These are phyloP conservation scores for Eilema depressum DNA, from an alignment of 2,888 invertebrate species.

Conservation along the genomic window DNA sequence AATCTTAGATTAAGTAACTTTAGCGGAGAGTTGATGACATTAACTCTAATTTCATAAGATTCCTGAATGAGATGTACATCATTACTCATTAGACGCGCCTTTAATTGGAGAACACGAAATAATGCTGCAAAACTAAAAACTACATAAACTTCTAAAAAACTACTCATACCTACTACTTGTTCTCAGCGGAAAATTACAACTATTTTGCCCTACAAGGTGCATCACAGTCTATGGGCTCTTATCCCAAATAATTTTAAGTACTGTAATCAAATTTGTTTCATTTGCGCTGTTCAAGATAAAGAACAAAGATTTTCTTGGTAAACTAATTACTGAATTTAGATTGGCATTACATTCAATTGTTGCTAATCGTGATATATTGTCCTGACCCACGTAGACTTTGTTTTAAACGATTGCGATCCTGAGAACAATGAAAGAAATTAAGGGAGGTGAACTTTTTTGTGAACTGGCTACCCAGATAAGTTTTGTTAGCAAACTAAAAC, in stretches of 20 bases:
- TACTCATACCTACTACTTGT: too few relatives aligned
- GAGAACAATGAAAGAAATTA: neutral
- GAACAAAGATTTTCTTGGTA: neutral
- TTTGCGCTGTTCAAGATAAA: neutral
- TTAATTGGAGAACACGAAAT: too few relatives aligned
- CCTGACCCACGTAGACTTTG: neutral
- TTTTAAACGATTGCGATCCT: neutral
- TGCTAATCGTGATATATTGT: constrained; percentile 11
- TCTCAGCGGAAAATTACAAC: too few relatives aligned
- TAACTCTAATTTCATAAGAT: too few relatives aligned
- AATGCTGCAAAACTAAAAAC: too few relatives aligned
- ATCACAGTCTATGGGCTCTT: neutral
- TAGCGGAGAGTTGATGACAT: too few relatives aligned
- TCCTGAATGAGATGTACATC: too few relatives aligned
- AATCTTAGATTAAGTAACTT: too few relatives aligned
- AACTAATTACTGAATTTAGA: constrained; percentile 1
- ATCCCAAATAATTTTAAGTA: neutral
- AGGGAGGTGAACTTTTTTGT: neutral
- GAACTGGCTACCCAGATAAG: neutral
- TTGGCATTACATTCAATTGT: constrained; percentile 13
- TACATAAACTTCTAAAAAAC: too few relatives aligned
- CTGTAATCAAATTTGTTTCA: neutral
- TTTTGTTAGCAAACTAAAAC: neutral
- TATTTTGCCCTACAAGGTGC: too few relatives aligned
- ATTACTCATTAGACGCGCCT: too few relatives aligned